Percentiles rank a stretch among this genome's conserved stretches.
These are phyloP conservation scores for Isichthys henryi DNA, from an alignment of 2,113 vertebrate species.

Conservation along the genomic window DNA sequence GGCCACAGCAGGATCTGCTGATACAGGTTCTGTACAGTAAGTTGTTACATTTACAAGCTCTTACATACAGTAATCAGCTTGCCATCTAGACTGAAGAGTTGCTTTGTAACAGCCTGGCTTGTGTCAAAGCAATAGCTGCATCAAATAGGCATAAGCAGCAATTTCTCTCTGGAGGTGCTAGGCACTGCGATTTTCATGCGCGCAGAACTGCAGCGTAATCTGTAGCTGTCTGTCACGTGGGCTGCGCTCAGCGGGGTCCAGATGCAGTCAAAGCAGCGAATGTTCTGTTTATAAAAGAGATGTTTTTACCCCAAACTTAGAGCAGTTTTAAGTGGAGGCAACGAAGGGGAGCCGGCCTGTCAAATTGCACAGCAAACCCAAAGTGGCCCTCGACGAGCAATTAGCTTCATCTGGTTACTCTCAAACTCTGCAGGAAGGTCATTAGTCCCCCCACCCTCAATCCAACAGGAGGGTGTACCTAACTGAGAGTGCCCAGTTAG, in stretches of 20 bases:
- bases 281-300: constrained; percentile 6
- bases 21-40: background rate
- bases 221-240: background rate
- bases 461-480: background rate
- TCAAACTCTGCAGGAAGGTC: background rate
- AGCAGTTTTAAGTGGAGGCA: background rate
- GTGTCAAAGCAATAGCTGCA: background rate
- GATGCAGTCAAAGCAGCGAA: constrained; percentile 9
- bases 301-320: background rate
- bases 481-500: background rate
- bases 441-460: background rate
- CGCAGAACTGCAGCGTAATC: background rate
- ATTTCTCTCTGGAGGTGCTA: background rate
- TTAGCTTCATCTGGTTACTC: background rate
- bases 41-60: background rate
- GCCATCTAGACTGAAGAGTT: background rate
- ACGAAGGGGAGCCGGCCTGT: background rate
- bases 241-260: background rate
- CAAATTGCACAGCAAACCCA: background rate
- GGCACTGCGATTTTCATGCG: background rate
- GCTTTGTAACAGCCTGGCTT: background rate
- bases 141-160: background rate
- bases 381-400: background rate
- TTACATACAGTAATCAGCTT: background rate
- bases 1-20: background rate